Conservation (phyloP, 2,888 invertebrate genomes). For the Philaethria dido region DNA sequence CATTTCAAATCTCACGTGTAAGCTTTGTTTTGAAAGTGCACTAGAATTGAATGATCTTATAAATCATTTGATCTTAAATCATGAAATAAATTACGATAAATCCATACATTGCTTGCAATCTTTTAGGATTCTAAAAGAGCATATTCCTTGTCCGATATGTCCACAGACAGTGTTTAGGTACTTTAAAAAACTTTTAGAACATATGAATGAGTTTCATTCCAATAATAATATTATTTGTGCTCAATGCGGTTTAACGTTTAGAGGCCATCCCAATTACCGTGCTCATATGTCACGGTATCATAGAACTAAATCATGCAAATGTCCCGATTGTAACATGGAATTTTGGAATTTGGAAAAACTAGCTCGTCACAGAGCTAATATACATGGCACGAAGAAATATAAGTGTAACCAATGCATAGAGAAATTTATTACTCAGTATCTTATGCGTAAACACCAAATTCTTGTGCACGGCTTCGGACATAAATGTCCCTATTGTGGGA, state of each 20-base stretch:
- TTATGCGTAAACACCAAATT: slow-evolving; percentile 53
- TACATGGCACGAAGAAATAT: slow-evolving; percentile 52
- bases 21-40: slow-evolving; percentile 48
- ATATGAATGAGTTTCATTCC: slow-evolving; percentile 51
- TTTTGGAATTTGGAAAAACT: slow-evolving; percentile 50
- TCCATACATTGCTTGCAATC: slow-evolving; percentile 48
- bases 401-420: slow-evolving; percentile 53
- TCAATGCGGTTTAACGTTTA: slow-evolving; percentile 50
- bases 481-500: slow-evolving; percentile 56
- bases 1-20: slow-evolving; percentile 50
- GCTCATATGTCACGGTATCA: slow-evolving; percentile 51
- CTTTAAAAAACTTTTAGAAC: slow-evolving; percentile 51
- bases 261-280: slow-evolving; percentile 48
- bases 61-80: slow-evolving; percentile 49
- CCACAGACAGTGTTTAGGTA: slow-evolving; percentile 47
- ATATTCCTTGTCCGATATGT: slow-evolving; percentile 50
- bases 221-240: slow-evolving; percentile 52
- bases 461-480: slow-evolving; percentile 52
- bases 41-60: slow-evolving; percentile 46
- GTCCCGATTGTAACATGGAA: slow-evolving; percentile 51
- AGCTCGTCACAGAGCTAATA: slow-evolving; percentile 50
- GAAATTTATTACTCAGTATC: slow-evolving; percentile 53
- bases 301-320: slow-evolving; percentile 46
- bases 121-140: slow-evolving; percentile 50
- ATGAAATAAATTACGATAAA: slow-evolving; percentile 49